Percentiles rank a stretch among this genome's conserved stretches.
Conservation (phyloP, 2,888 invertebrate genomes). For the Melanchra persicariae region DNA sequence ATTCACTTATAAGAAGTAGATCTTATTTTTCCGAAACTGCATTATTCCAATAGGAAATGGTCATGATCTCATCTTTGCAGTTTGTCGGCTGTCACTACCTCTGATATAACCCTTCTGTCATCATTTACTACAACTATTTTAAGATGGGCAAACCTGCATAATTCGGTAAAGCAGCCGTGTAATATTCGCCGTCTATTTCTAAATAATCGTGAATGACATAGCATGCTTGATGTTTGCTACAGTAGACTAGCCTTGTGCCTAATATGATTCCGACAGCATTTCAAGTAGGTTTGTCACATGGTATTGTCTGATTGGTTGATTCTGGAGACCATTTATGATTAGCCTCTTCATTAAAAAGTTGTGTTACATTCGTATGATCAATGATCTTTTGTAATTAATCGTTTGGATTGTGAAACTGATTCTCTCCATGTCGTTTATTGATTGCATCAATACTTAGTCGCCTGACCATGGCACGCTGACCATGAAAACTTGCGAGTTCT, state of each 20-base stretch:
- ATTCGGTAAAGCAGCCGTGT: conserved; percentile 39
- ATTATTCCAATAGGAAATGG: not conserved
- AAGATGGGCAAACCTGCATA: conserved; percentile 41
- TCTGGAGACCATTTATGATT: not conserved
- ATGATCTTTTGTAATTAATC: not conserved
- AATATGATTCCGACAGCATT: conserved; percentile 49
- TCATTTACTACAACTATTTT: conserved; percentile 19
- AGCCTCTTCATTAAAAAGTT: not conserved
- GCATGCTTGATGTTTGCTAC: conserved; percentile 38
- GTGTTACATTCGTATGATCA: not conserved
- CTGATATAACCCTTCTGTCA: not conserved
- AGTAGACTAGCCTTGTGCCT: conserved; percentile 48
- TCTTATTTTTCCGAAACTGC: not conserved
- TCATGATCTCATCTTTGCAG: not conserved
- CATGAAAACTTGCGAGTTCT: conserved; percentile 48
- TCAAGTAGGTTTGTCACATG: conserved; percentile 28
- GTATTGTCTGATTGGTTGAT: conserved; percentile 1
- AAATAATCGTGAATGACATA: conserved; percentile 48
- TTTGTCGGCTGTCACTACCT: not conserved
- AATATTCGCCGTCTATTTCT: conserved; percentile 51
- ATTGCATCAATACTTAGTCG: conserved; percentile 46
- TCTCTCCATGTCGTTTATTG: conserved; percentile 12
- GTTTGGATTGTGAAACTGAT: conserved; percentile 7
- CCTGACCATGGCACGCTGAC: conserved; percentile 41
- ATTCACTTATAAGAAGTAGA: not conserved